Evolutionary conservation across 2,797 vertebrate species (phyloP), one percentile per base, ranked within the genome.

Genomic region (Scleropages formosus): DNA sequence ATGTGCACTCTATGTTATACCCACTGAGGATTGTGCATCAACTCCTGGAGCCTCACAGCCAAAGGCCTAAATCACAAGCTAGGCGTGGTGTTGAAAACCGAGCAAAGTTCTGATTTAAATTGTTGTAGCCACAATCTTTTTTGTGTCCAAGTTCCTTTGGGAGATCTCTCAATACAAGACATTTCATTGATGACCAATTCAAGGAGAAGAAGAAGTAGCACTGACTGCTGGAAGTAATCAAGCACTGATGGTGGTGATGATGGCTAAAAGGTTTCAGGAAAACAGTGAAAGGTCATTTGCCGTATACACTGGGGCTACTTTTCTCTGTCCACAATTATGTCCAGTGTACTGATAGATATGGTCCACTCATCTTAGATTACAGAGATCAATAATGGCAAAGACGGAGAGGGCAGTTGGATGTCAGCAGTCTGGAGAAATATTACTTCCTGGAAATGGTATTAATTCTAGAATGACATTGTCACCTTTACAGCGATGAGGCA

Each of bases 141-240:
- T 39, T 6, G 2, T 2, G 31, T 39, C 31, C 31, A 39, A 39
- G 31, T 31, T 31, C 6, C 39, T 39, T 39, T 39, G 31, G 31
- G 31, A 39, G 31, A 39, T 39, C 31, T 39, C 31, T 39, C 39
- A 39, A 39, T 31, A 2, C 2, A 39, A 39, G 31, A 39, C 39
- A 39, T 39, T 39, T 2, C 2, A 69, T 66, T 51, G 22, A 39
- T 39, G 31, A 39, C 31, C 31, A 39, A 39, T 2, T 2, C 6
- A 6, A n/a, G 6, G 39, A 2, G 31, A 39, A 39, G 39, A 6
- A 39, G 15, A 49, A 68, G 16, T 51, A 47, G 11, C 47, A 44
- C 51, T 68, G 49, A 47, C 46, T 20, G n/a, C 65, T 47, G 66
- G 31, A 39, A 39, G 22, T 69, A 24, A 69, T 69, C 24, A 69